phyloP scores from a whole-genome alignment of 1,140 invertebrate species.

The Trichonephila inaurata region DNA sequence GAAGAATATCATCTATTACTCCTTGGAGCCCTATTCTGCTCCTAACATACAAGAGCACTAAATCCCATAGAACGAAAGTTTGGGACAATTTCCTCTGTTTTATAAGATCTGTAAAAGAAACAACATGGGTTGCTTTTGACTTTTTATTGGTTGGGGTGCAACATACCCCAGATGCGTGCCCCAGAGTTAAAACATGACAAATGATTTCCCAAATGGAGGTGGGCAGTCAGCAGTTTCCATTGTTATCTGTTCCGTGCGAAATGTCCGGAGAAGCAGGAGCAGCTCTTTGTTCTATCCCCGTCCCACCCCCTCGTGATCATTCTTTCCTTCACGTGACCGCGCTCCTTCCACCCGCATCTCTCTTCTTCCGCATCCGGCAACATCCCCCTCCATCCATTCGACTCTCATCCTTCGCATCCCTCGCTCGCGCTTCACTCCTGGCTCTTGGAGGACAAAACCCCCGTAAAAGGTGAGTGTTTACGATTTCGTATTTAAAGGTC shows the following conservation, averaged over 20 bases:
- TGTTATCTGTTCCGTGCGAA: background rate
- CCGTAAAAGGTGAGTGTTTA: background rate
- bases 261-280: slow-evolving; percentile 6
- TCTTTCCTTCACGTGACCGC: slow-evolving; percentile 30
- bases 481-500: background rate
- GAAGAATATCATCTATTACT: too few species aligned
- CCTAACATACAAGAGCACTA: too few species aligned
- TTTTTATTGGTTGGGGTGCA: background rate
- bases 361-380: slow-evolving; percentile 2
- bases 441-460: background rate
- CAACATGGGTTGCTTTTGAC: background rate
- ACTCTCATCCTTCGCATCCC: slow-evolving; percentile 22
- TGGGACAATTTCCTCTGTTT: background rate
- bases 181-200: background rate
- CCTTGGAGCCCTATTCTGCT: too few species aligned
- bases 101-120: background rate
- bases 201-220: background rate
- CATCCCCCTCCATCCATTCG: slow-evolving; percentile 4
- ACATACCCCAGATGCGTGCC: background rate
- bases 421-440: background rate
- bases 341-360: slow-evolving; percentile 27
- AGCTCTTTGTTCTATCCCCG: slow-evolving; percentile 1
- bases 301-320: background rate
- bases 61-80: background rate
- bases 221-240: background rate